phyloP scores from a whole-genome alignment of 1,140 invertebrate species.

The Solenopsis invicta region DNA sequence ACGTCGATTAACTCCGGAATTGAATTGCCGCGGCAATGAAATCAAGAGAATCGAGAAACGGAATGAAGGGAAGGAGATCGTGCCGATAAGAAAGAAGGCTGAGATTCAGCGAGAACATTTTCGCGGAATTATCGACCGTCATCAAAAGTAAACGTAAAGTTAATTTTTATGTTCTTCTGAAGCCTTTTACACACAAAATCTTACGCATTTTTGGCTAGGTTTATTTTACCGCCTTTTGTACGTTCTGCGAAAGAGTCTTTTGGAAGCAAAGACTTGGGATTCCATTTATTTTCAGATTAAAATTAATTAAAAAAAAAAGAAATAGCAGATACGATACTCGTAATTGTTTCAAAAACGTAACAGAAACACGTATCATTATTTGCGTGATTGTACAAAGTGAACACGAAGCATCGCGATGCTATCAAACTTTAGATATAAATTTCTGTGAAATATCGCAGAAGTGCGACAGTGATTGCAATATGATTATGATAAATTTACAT shows the following conservation, averaged over 20 bases:
- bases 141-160: background rate
- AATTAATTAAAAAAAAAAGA: background rate
- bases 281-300: background rate
- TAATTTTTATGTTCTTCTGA: background rate
- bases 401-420: background rate
- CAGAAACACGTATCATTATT: background rate
- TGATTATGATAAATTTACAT: background rate
- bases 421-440: background rate
- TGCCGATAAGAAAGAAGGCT: slow-evolving; percentile 3
- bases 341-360: background rate
- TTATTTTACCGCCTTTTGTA: background rate
- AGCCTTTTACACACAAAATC: background rate
- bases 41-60: slow-evolving; percentile 49
- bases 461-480: background rate
- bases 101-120: slow-evolving; percentile 41
- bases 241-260: background rate
- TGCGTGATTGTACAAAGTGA: background rate
- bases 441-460: background rate
- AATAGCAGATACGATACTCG: background rate
- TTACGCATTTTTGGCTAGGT: background rate
- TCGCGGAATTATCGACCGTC: background rate
- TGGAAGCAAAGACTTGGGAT: background rate
- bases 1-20: slow-evolving; percentile 67
- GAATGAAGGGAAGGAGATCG: background rate
- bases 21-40: slow-evolving; percentile 53